phyloP scores from a whole-genome alignment of 2,797 vertebrate species.

The Girardinus metallicus region DNA sequence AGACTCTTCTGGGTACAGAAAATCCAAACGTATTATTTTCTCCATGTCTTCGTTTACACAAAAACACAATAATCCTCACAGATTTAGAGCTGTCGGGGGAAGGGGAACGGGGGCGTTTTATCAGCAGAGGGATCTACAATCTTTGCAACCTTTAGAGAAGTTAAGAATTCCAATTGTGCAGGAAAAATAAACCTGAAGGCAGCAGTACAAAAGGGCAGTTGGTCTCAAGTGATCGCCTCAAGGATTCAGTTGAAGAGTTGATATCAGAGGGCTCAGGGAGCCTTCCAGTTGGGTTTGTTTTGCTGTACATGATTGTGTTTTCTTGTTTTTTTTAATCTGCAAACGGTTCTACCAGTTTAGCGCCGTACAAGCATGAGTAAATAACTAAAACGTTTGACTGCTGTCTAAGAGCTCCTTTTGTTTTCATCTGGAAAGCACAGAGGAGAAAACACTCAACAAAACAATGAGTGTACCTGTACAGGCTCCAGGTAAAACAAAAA shows the following conservation, averaged over 20 bases:
- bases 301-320: constrained; percentile 48
- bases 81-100: constrained; percentile 48
- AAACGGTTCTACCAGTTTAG: constrained; percentile 45
- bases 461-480: constrained; percentile 15
- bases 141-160: constrained; percentile 63
- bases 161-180: constrained; percentile 75
- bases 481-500: constrained; percentile 41
- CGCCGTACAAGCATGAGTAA: constrained; percentile 31
- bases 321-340: constrained; percentile 49
- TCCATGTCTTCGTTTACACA: constrained; percentile 64
- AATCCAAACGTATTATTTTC: constrained; percentile 69
- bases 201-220: constrained; percentile 62
- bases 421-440: constrained; percentile 9
- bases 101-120: constrained; percentile 30
- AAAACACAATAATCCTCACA: constrained; percentile 73
- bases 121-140: constrained; percentile 70
- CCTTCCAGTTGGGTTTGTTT: constrained; percentile 56
- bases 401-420: constrained; percentile 15
- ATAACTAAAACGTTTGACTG: constrained; percentile 20
- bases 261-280: constrained; percentile 50
- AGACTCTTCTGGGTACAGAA: constrained; percentile 34
- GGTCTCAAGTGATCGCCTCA: constrained; percentile 52
- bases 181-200: constrained; percentile 77
- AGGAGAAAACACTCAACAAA: constrained; percentile 12
- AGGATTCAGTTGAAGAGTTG: constrained; percentile 61